Evolutionary conservation across 2,113 vertebrate species (phyloP), one percentile per base, ranked within the genome.

Genomic region (Smithornis capensis): DNA sequence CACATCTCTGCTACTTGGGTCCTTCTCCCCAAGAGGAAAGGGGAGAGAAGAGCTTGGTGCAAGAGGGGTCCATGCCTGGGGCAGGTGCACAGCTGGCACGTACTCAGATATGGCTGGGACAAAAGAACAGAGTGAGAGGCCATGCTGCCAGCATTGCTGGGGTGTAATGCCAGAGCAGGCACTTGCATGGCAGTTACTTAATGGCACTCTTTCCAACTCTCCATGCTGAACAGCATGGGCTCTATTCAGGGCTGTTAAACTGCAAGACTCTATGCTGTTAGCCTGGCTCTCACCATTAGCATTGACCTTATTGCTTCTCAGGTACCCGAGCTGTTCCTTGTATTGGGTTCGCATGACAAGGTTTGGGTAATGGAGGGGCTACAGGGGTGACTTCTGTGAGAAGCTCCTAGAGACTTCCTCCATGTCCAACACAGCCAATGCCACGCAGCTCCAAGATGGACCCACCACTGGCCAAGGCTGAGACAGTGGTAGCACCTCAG

Each of bases 31-130:
- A 2, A 18, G 53, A 27, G 47, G 33, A 71, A 10, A 17, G 33
- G 83, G 63, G 53, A n/a, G 23, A 35, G 62, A 82, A 71, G 50
- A 73, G 24, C 49, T 29, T 4, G 0, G 16, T 52, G 29, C 22
- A 53, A 24, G 42, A 57, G 25, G 10, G 7, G 2, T 81, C 55
- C 4, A 1, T 47, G 14, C 24, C 28, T 0, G 0, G 19, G 27
- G 9, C 42, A 73, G 63, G 12, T 23, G n/a, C 55, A 29, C 42
- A 56, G 22, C 62, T 68, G 67, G n/a, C 18, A 37, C 38, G 33
- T 7, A 18, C 73, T 49, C 24, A n/a, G 7, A 19, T 3, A 4
- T 1, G 8, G 5, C 7, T 38, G 64, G 49, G 59, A 57, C 19
- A 18, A 49, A 62, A 69, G 17, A 31, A 6, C 1, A 1, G 15